Conservation (phyloP, 2,113 vertebrate species). For the Ameiurus melas region DNA sequence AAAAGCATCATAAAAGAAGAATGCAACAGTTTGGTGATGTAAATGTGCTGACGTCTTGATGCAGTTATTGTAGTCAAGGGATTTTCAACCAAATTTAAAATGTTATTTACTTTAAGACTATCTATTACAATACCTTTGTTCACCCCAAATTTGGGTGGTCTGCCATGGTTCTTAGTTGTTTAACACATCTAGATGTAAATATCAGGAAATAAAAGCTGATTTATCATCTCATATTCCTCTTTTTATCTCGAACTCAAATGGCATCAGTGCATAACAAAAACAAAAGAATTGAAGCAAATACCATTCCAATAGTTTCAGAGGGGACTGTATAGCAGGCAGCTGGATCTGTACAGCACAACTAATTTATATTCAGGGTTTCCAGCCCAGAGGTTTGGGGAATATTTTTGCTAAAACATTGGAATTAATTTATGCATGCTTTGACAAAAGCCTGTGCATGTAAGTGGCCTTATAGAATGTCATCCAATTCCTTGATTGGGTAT, state of each 20-base stretch:
- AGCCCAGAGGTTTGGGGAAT: background rate
- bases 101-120: background rate
- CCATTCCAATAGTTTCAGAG: background rate
- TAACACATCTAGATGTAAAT: background rate
- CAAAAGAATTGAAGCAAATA: background rate
- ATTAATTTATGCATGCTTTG: background rate
- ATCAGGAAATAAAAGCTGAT: background rate
- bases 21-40: background rate
- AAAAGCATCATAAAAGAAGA: background rate
- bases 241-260: background rate
- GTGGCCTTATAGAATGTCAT: background rate
- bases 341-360: background rate
- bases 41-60: background rate
- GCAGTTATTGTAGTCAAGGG: background rate
- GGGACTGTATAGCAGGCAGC: background rate
- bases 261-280: background rate
- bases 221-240: background rate
- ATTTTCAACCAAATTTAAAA: background rate
- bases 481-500: background rate
- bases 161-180: too few relatives aligned
- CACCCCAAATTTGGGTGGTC: too few relatives aligned
- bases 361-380: conserved; percentile 30
- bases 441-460: background rate
- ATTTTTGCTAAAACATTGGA: conserved; percentile 6
- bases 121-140: background rate